A percentile compares a stretch with the other conserved stretches of the same genome.
Evolutionary conservation across 2,888 invertebrate genomes (phyloP).

Genomic region (Cylloceria caligata): DNA sequence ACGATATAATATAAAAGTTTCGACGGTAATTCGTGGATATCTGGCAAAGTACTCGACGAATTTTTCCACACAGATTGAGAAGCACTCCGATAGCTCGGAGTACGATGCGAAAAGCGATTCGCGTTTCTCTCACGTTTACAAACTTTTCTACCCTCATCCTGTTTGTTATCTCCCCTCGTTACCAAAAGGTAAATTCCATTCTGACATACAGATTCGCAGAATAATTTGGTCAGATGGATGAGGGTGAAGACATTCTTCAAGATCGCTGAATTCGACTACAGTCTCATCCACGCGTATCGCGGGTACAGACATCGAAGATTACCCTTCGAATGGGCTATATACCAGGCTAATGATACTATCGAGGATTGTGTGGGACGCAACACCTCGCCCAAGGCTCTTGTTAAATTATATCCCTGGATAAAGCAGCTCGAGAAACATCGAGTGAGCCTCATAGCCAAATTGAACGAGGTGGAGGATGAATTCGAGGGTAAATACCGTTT

Average conservation of each 20-base stretch:
- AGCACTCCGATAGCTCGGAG: neutral
- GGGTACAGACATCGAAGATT: slow-evolving; percentile 70
- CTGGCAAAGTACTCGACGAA: neutral
- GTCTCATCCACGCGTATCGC: slow-evolving; percentile 77
- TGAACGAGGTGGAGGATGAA: slow-evolving; percentile 78
- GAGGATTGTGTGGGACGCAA: slow-evolving; percentile 80
- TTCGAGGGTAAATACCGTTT: slow-evolving; percentile 74
- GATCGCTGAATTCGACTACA: slow-evolving; percentile 77
- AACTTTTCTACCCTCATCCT: no score
- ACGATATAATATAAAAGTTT: neutral
- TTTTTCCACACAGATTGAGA: neutral
- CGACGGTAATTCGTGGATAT: no score
- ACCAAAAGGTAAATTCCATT: neutral
- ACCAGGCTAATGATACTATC: slow-evolving; percentile 77
- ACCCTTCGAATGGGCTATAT: slow-evolving; percentile 75
- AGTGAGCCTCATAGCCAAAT: slow-evolving; percentile 70
- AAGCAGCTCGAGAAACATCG: slow-evolving; percentile 71
- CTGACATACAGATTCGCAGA: slow-evolving; percentile 74
- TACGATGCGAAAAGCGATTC: neutral
- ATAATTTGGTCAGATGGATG: slow-evolving; percentile 75
- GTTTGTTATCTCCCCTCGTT: neutral
- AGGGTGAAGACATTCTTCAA: slow-evolving; percentile 76
- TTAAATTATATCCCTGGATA: slow-evolving; percentile 77
- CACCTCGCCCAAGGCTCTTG: slow-evolving; percentile 71
- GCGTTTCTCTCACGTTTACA: neutral